These are phyloP conservation scores for Oligia fasciuncula DNA, from an alignment of 2,888 invertebrate species.

Conservation along the genomic window DNA sequence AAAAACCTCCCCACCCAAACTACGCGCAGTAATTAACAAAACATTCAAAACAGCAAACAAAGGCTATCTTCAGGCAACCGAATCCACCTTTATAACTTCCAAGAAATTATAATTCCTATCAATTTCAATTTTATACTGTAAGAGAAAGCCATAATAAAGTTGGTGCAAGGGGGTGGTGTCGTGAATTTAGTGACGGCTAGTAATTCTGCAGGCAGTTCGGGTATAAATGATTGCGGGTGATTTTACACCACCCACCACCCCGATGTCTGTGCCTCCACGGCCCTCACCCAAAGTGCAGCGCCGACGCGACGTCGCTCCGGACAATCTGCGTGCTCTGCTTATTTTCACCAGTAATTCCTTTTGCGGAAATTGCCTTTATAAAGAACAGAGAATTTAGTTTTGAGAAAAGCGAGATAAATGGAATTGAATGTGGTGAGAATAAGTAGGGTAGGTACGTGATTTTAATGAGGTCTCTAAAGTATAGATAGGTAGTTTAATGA, in stretches of 20 bases:
- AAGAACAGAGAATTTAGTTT: conserved; percentile 85
- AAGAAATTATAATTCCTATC: conserved; percentile 60
- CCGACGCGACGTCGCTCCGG: conserved; percentile 88
- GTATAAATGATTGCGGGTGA: conserved; percentile 90
- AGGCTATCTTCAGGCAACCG: conserved; percentile 5
- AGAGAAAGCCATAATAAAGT: conserved; percentile 68
- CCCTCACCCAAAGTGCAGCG: conserved; percentile 84
- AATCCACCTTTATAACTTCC: conserved; percentile 15
- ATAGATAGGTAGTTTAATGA: background rate
- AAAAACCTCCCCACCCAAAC: background rate
- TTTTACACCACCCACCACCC: conserved; percentile 87
- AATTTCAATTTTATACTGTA: conserved; percentile 64
- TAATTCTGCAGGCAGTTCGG: conserved; percentile 89
- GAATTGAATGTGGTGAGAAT: conserved; percentile 63
- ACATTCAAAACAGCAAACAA: conserved; percentile 9
- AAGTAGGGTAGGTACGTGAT: conserved; percentile 10
- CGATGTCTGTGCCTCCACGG: conserved; percentile 80
- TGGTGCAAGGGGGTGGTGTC: conserved; percentile 69
- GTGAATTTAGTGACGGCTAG: conserved; percentile 86
- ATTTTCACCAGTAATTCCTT: conserved; percentile 90
- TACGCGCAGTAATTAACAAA: conserved; percentile 11
- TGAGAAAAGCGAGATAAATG: conserved; percentile 75
- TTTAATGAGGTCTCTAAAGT: conserved; percentile 11
- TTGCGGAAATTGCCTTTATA: conserved; percentile 89
- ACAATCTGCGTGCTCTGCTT: conserved; percentile 90